Percentiles rank a stretch among this genome's conserved stretches.
Evolutionary conservation across 2,797 vertebrate species (phyloP).

Genomic region (Acanthurus leucopareius): DNA sequence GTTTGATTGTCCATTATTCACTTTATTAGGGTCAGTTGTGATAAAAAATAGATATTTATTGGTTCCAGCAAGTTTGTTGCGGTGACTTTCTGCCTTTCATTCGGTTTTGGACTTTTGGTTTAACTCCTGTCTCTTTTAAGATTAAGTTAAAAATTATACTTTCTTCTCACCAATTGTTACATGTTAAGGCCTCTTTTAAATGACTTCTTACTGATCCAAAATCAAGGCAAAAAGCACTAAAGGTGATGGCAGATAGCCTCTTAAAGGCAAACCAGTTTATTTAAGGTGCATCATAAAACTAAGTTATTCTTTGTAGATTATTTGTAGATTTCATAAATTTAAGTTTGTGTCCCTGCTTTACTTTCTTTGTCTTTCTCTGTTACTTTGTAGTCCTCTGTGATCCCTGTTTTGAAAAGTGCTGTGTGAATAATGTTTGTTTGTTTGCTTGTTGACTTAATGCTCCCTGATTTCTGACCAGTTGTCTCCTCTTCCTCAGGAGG

Average conservation of each 20-base stretch:
- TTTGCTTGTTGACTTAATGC: background rate
- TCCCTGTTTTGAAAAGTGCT: background rate
- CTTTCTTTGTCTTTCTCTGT: background rate
- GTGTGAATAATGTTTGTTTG: too few relatives aligned
- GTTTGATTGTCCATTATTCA: background rate
- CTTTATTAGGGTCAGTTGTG: background rate
- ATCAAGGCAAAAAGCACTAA: too few relatives aligned
- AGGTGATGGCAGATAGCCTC: too few relatives aligned
- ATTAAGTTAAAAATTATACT: too few relatives aligned
- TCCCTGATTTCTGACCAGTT: constrained; percentile 3
- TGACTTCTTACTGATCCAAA: too few relatives aligned
- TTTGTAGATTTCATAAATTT: too few relatives aligned
- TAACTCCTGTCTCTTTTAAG: background rate
- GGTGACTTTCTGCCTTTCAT: too few relatives aligned
- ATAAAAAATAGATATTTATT: background rate
- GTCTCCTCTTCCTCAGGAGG: constrained; percentile 83
- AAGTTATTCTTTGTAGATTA: too few relatives aligned
- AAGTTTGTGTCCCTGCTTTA: background rate
- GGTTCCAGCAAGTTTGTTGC: background rate
- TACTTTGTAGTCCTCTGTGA: background rate
- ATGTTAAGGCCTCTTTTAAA: too few relatives aligned
- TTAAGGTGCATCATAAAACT: too few relatives aligned
- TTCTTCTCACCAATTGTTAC: too few relatives aligned
- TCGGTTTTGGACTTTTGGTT: background rate
- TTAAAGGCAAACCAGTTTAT: too few relatives aligned